Evolutionary conservation across 1,140 invertebrate genomes (phyloP), one percentile per base, ranked within the genome.

Genomic region (Drosophila kikkawai): DNA sequence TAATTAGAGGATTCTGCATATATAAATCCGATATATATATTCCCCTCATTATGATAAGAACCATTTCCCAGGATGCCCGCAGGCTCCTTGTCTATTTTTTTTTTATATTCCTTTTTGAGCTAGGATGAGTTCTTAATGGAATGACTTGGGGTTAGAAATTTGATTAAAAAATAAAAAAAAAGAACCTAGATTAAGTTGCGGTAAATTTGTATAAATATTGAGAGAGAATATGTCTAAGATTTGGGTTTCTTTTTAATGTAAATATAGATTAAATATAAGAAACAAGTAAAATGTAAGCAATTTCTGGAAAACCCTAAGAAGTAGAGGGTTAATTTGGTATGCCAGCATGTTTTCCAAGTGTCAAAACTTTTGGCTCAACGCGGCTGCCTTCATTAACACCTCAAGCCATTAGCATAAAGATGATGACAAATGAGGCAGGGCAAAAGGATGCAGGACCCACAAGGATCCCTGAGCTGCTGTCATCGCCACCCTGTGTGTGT

Each of bases 341-440:
- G 51, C 53, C 34, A 42, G 56, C n/a, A 36, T 48, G 36, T 45
- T 61, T 32, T 48, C 1, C 3, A n/a, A 32, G 51, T 58, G 63
- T 26, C 34, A 69, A 70, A 74, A 55, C 34, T 51, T 55, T 44
- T 2, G 22, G 15, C 34, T 15, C 34, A n/a, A 29, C 11, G 9
- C 17, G 17, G 26, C 37, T 44, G 70, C 44, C 44, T 78, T 80
- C 80, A 83, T 77, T 87, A 75, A 78, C 68, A 88, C 55, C 58
- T 76, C 47, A 78, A 68, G 77, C 66, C 83, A 87, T 87, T 83
- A 84, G 77, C 80, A 84, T 80, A 88, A 80, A 70, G 68, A 84
- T 80, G 73, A 84, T 88, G 84, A 87, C 77, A 87, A 88, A 88
- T 88, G 84, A 68, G 61, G 22, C 69, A 2, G 32, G 56, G 74